These are phyloP conservation scores for Bombus consobrinus DNA, from an alignment of 1,140 invertebrate species.

Conservation along the genomic window DNA sequence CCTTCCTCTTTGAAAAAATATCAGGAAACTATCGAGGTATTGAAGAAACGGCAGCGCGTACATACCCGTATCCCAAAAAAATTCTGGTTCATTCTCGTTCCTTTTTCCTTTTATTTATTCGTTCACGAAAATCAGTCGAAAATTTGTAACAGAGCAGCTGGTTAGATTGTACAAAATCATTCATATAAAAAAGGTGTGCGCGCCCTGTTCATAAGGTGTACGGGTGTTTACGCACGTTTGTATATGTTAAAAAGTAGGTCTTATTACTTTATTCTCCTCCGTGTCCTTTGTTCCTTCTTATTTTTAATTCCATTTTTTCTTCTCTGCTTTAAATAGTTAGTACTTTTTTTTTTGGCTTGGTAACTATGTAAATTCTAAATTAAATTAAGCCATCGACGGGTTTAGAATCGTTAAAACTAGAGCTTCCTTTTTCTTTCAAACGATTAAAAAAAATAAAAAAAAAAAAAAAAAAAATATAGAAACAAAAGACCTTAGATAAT, in stretches of 20 bases:
- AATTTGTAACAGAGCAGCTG: constrained; percentile 18
- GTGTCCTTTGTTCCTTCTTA: constrained; percentile 3
- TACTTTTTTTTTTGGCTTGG: constrained; percentile 77
- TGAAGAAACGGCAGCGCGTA: constrained; percentile 58
- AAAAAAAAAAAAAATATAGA: neutral
- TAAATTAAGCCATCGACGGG: constrained; percentile 66
- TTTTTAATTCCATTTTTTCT: constrained; percentile 36
- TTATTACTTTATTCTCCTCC: constrained; percentile 35
- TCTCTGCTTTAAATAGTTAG: constrained; percentile 58
- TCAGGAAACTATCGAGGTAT: constrained; percentile 67
- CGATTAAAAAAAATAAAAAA: neutral
- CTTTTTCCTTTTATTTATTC: constrained; percentile 1
- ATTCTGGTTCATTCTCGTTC: neutral
- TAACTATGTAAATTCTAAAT: constrained; percentile 77
- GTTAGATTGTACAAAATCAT: constrained; percentile 61
- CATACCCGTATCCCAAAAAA: constrained; percentile 46
- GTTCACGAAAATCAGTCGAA: constrained; percentile 25
- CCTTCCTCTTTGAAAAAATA: constrained; percentile 65
- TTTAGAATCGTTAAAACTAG: constrained; percentile 4
- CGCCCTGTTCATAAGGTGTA: constrained; percentile 43
- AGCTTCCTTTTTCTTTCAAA: neutral
- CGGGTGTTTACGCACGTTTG: constrained; percentile 38
- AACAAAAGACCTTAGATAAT: neutral
- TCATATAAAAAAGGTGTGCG: constrained; percentile 33
- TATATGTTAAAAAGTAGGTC: constrained; percentile 47